Base-by-base conservation (phyloP, 1,140 invertebrate species). In the Leptopilina clavipes region DNA sequence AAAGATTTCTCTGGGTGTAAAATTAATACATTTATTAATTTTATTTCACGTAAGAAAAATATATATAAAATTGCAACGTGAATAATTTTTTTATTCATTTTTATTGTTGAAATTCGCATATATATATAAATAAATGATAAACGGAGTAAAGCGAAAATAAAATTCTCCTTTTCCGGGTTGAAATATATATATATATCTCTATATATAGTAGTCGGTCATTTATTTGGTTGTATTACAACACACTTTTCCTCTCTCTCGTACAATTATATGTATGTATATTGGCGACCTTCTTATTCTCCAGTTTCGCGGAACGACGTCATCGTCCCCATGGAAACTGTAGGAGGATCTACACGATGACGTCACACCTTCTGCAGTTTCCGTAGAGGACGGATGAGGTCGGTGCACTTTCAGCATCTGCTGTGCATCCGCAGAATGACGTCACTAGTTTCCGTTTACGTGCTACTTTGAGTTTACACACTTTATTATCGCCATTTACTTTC, bases 261-360 rank as follows among this genome's bases (percentile, higher is more conserved):
- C 7, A 40, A 3, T 3, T 40, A 40, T 40, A 40, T 40, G 9
- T 7, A 40, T 40, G 9, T 40, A 22, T 65, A 65, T 22, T 22
- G 22, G 22, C 72, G 70, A 81, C 77, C 71, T 75, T 78, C 72
- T 76, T 76, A 54, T 76, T 78, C 75, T 80, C 76, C 79, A 71
- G 12, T 77, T 79, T 52, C 72, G 65, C 75, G 73, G 77, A 74
- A 83, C 79, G 80, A 82, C 85, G 84, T 86, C 83, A 86, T 81
- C 78, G 84, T 86, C 81, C 80, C 85, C 84, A 86, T 86, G 84
- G 85, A 84, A 85, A 86, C 85, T 75, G 71, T 70, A 76, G 52
- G 73, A 76, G 75, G 77, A 72, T 40, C 74, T 76, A 76, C 72
- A 76, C 72, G 59, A 74, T 85, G 85, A 86, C 85, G 85, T 86